Evolutionary conservation across 2,888 invertebrate genomes (phyloP).

Genomic region (Clistopyga incitator): DNA sequence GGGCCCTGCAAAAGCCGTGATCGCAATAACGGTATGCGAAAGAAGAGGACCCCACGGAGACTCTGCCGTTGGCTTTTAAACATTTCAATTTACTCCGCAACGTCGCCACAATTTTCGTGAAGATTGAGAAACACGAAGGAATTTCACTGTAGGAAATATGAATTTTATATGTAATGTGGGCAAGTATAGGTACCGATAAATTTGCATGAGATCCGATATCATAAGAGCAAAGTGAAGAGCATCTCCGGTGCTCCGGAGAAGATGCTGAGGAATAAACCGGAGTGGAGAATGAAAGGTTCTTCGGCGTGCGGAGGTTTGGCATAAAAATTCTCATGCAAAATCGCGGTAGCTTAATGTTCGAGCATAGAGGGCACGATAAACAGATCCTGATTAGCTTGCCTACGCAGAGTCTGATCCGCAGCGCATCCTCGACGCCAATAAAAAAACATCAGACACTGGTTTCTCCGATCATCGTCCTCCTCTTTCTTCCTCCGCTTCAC

Average conservation of each 20-base stretch:
- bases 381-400: conserved; percentile 69
- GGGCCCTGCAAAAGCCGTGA: not conserved
- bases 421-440: conserved; percentile 60
- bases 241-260: not conserved
- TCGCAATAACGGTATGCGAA: conserved; percentile 10
- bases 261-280: no score
- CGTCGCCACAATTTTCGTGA: conserved; percentile 21
- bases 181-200: conserved; percentile 20
- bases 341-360: conserved; percentile 49
- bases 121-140: conserved; percentile 34
- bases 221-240: conserved; percentile 48
- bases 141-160: conserved; percentile 9
- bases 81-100: not conserved
- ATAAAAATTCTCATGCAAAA: conserved; percentile 54
- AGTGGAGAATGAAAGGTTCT: no score
- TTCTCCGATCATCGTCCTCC: conserved; percentile 63
- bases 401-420: conserved; percentile 57
- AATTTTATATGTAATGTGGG: conserved; percentile 11
- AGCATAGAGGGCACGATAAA: conserved; percentile 59
- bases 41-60: not conserved
- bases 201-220: conserved; percentile 59
- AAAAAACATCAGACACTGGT: conserved; percentile 45
- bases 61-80: not conserved
- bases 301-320: not conserved
- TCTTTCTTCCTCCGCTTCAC: conserved; percentile 50